Evolutionary conservation across 2,888 invertebrate species (phyloP), one percentile per base, ranked within the genome.

Genomic region (Trichopoda pennipes): DNA sequence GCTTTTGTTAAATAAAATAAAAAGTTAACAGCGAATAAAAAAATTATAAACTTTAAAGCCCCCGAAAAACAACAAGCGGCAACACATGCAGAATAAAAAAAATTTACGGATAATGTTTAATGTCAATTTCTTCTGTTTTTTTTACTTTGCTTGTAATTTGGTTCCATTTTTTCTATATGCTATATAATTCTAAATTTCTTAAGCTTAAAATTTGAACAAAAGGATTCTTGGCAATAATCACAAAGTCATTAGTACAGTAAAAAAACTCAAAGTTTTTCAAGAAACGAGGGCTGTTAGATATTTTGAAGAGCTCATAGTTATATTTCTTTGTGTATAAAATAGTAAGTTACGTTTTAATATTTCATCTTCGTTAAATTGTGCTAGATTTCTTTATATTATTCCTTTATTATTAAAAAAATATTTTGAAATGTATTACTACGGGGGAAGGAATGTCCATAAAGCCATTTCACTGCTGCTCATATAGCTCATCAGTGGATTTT

Each of bases 151-250:
- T 32, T 7, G 51, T 35, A 55, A 77, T 64, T 78, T 55, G 28
- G 21, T 53, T 74, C 19, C 47, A 28, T 56, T 53, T 49, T 38
- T 55, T 63, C 38, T 14, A 19, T 14, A 19, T 60, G 70, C 58
- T 49, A 55, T 61, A 79, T 68, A 76, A 82, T 82, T 79, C 66
- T 76, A 68, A 79, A 77, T 69, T 78, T 69, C 53, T 69, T 77
- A 79, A 76, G 75, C 78, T 70, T 51, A 78, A 70, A 66, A 55
- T 17, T 58, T 73, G 47, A 61, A 79, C 82, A 75, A 79, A 82
- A 79, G 82, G 82, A 82, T 82, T 82, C 79, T 79, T 79, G 75
- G 53, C 79, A 44, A 76, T 82, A 82, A 82, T 82, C 79, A 79
- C 72, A 82, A 79, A 79, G 79, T 72, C 82, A 82, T 82, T 82